Evolutionary conservation across 1,140 invertebrate species (phyloP).

Genomic region (Orius insidiosus): DNA sequence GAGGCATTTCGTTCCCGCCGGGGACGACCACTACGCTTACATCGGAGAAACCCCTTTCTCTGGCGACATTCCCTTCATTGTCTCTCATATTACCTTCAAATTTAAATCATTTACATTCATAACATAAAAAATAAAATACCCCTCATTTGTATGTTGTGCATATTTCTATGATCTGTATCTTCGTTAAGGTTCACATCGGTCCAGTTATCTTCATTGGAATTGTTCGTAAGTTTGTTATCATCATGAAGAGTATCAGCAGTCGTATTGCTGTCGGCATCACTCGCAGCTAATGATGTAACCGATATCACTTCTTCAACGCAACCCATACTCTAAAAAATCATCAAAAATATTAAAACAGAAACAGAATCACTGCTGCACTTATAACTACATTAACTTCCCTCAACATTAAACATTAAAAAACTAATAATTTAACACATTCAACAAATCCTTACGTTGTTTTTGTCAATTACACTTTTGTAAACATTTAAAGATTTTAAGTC

Average conservation of each 20-base stretch:
- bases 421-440: no score
- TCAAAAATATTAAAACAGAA: no score
- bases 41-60: slow-evolving; percentile 49
- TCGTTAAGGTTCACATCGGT: slow-evolving; percentile 82
- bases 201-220: slow-evolving; percentile 65
- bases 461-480: no score
- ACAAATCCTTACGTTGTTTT: no score
- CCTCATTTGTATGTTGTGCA: slow-evolving; percentile 36
- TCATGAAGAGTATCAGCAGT: slow-evolving; percentile 20
- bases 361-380: no score
- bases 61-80: slow-evolving; percentile 34
- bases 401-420: no score
- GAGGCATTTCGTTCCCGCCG: slow-evolving; percentile 18
- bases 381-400: no score
- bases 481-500: no score
- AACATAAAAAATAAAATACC: slow-evolving; percentile 21
- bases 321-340: slow-evolving; percentile 15
- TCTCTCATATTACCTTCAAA: slow-evolving; percentile 27
- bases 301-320: slow-evolving; percentile 20
- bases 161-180: slow-evolving; percentile 37
- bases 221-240: slow-evolving; percentile 23
- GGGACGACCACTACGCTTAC: slow-evolving; percentile 55
- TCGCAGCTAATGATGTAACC: slow-evolving; percentile 19
- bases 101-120: background rate
- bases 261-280: slow-evolving; percentile 22